Evolutionary conservation across 2,113 vertebrate species (phyloP).

Genomic region (Oophaga pumilio): DNA sequence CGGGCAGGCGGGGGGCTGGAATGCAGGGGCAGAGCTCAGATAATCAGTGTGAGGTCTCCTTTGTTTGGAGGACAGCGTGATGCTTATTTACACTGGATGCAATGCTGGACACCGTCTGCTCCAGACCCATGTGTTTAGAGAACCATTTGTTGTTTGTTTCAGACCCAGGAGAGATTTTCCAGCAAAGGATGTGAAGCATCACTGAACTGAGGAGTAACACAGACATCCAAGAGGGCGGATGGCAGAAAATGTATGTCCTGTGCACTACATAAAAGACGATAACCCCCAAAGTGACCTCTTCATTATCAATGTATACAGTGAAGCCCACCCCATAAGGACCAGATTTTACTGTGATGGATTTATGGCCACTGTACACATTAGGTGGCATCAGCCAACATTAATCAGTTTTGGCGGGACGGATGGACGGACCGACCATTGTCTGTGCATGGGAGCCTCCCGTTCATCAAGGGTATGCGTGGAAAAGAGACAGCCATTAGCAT

Average conservation of each 20-base stretch:
- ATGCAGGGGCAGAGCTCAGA: neutral
- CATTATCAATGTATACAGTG: too few species aligned
- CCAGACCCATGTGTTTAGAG: conserved; percentile 29
- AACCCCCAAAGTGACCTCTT: too few species aligned
- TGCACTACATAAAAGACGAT: neutral
- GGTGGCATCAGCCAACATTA: too few species aligned
- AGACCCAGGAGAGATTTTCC: conserved; percentile 26
- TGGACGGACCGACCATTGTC: too few species aligned
- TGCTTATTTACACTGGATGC: conserved; percentile 43
- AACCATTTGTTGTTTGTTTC: conserved; percentile 31
- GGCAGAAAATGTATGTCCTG: neutral
- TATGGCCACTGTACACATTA: too few species aligned
- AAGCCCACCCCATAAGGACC: too few species aligned
- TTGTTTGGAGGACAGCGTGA: conserved; percentile 49
- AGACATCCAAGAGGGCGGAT: neutral
- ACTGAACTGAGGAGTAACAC: neutral
- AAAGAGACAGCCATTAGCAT: too few species aligned
- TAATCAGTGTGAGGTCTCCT: conserved; percentile 46
- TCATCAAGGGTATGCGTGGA: too few species aligned
- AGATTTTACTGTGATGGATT: too few species aligned
- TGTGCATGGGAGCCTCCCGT: too few species aligned
- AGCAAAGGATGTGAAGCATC: conserved; percentile 33
- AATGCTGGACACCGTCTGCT: conserved; percentile 31
- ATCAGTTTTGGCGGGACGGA: too few species aligned
- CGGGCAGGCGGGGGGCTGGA: neutral